Evolutionary conservation across 1,140 invertebrate species (phyloP).

Genomic region (Zophobas morio): DNA sequence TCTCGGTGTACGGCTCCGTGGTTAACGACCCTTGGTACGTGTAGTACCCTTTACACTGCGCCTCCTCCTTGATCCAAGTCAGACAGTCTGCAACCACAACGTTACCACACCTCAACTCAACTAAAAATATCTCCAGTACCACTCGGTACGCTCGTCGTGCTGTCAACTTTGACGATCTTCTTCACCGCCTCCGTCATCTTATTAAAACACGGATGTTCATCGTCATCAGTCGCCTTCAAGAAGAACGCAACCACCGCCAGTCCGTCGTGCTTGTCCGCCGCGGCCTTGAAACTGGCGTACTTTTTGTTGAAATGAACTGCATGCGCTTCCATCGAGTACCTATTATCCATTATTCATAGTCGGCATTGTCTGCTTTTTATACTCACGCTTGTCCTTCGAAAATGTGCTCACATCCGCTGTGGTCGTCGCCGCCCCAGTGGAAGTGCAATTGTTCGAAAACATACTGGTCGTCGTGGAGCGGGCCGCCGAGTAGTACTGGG

Average conservation of each 20-base stretch:
- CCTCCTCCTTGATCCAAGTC: constrained; percentile 68
- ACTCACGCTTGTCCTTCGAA: constrained; percentile 77
- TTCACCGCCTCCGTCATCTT: constrained; percentile 64
- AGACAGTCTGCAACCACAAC: constrained; percentile 65
- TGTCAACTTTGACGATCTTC: constrained; percentile 64
- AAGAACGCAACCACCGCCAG: constrained; percentile 84
- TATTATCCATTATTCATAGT: constrained; percentile 58
- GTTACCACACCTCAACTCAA: not conserved
- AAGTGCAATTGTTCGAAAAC: constrained; percentile 86
- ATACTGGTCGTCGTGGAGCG: constrained; percentile 76
- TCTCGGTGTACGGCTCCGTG: constrained; percentile 79
- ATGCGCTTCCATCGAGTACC: constrained; percentile 84
- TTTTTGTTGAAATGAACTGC: constrained; percentile 85
- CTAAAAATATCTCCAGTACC: constrained; percentile 57
- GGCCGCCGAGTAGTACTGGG: constrained; percentile 74
- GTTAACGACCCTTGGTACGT: constrained; percentile 82
- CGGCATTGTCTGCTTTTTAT: constrained; percentile 5
- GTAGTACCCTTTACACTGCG: constrained; percentile 70
- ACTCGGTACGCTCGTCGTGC: constrained; percentile 59
- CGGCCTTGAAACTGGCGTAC: constrained; percentile 78
- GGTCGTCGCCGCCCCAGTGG: constrained; percentile 85
- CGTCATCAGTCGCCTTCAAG: constrained; percentile 68
- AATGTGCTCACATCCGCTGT: constrained; percentile 85
- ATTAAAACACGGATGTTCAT: constrained; percentile 66
- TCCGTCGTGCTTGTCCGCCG: constrained; percentile 81